Evolutionary conservation across 2,888 invertebrate species (phyloP), one percentile per base, ranked within the genome.

Genomic region (Pachydiplax longipennis): DNA sequence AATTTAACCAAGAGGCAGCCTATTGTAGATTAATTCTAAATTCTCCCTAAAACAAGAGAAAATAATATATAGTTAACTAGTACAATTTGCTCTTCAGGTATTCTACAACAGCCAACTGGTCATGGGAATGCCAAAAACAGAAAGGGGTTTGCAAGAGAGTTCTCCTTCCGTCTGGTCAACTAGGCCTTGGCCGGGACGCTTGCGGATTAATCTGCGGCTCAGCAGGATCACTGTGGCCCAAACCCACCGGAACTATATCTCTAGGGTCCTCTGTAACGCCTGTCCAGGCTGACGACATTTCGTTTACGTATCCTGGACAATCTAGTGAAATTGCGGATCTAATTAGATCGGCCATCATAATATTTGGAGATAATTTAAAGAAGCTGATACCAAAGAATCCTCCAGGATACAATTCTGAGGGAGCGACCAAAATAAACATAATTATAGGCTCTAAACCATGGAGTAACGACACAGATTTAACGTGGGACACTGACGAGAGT

Each of bases 201-300:
- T 97, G 97, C 92, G 95, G 96, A 35, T 94, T 97, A 10, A 95
- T 96, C 0, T 97, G 97, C 92, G 97, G 96, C 0, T 94, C 95
- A 61, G 96, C 95, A 92, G 96, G 97, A 0, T 95, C 96, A 0
- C 94, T 97, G 25, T 97, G 97, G 97, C 97, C 97, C 0, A 94
- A 94, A 92, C 97, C 97, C 0, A 95, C 96, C 1, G 95, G 93
- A 35, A 91, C 92, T 91, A 92, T 92, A 25, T 92, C 92, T 65
- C 93, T 95, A 0, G 93, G 94, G 2, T 96, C 96, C 92, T 37
- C 18, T 5, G n/a, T 91, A 15, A 13, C 53, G 13, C n/a, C 44
- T 25, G 65, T 91, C 10, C 94, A 94, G 90, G 95, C 95, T 92
- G 31, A 93, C 93, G 91, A 94, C 93, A 53, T 94, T 94, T 0